Base-by-base conservation (phyloP, 2,888 invertebrate species). In the Lithosia quadra region DNA sequence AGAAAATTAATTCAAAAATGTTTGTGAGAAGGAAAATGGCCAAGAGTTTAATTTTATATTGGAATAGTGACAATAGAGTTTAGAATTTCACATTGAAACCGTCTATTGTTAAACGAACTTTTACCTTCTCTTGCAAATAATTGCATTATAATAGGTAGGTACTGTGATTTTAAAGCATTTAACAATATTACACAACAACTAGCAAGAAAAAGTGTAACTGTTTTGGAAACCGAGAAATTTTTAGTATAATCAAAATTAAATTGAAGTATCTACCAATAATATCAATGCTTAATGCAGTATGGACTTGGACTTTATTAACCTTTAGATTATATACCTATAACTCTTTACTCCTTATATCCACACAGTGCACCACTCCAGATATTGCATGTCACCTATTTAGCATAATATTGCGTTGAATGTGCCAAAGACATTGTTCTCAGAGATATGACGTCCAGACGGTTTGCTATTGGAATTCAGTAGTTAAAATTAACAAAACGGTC, bases 1-100 rank as follows among this genome's bases (percentile, higher is more conserved):
- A 83, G 81, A 84, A 84, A 86, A 85, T 86, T 86, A 85, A 83
- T 78, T 79, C 78, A 74, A 81, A 70, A 82, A 81, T 67, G 73
- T 67, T 81, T 63, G 71, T 77, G 65, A 76, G 65, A 63, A 71
- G 68, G 72, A 72, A 74, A 79, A 81, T 69, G 65, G 68, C 67
- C 59, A 68, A 57, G 69, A 76, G 71, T 76, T 77, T 76, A 79
- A 79, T 75, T 79, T 81, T 81, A 66, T 72, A 75, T 73, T 69
- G 62, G 67, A 74, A 67, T 69, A 68, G 73, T 73, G 61, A 74
- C 71, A 80, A 80, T 71, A 63, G 73, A 69, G 66, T 55, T n/a
- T 63, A 15, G 39, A 57, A 36, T 65, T 67, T 9, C 56, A 69
- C 59, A 69, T 75, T 68, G 57, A 63, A 77, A 39, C 28, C 39